Evolutionary conservation across 2,797 vertebrate species (phyloP).

Genomic region (Anguilla pacifica): DNA sequence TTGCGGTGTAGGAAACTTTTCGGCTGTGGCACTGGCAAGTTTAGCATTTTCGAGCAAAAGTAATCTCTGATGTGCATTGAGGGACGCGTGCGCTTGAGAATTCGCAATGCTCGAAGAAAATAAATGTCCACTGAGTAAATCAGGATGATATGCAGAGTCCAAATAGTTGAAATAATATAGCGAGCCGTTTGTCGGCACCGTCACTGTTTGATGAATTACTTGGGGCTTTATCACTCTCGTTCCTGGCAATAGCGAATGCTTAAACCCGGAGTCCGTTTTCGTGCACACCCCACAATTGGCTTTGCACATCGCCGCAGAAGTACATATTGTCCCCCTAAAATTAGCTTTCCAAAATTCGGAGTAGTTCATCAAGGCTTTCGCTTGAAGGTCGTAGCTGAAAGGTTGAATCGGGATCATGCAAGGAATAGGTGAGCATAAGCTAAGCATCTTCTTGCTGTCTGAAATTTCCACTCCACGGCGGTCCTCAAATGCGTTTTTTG

Average conservation of each 20-base stretch:
- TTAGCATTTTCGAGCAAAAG: slow-evolving; percentile 91
- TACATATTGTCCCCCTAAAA: slow-evolving; percentile 80
- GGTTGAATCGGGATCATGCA: slow-evolving; percentile 93
- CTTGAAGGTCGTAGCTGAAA: slow-evolving; percentile 87
- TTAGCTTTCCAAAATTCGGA: slow-evolving; percentile 94
- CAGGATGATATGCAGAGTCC: slow-evolving; percentile 88
- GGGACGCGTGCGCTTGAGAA: slow-evolving; percentile 81
- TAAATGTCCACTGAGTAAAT: slow-evolving; percentile 82
- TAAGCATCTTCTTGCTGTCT: slow-evolving; percentile 79
- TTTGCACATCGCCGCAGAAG: slow-evolving; percentile 85
- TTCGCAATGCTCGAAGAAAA: slow-evolving; percentile 79
- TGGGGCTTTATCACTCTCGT: slow-evolving; percentile 93
- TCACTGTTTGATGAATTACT: slow-evolving; percentile 88
- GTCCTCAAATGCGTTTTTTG: slow-evolving; percentile 70
- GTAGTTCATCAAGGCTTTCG: slow-evolving; percentile 92
- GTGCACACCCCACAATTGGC: slow-evolving; percentile 86
- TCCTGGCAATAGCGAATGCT: slow-evolving; percentile 75
- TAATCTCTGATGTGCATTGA: slow-evolving; percentile 89
- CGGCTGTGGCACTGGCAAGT: slow-evolving; percentile 73
- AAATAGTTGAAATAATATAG: slow-evolving; percentile 97
- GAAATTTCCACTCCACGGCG: slow-evolving; percentile 67
- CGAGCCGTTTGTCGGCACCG: slow-evolving; percentile 83
- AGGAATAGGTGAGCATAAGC: slow-evolving; percentile 87
- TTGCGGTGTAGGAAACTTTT: slow-evolving; percentile 84
- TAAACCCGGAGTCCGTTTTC: slow-evolving; percentile 81